These are phyloP conservation scores for Coreius guichenoti DNA, from an alignment of 2,797 vertebrate genomes.

Conservation along the genomic window DNA sequence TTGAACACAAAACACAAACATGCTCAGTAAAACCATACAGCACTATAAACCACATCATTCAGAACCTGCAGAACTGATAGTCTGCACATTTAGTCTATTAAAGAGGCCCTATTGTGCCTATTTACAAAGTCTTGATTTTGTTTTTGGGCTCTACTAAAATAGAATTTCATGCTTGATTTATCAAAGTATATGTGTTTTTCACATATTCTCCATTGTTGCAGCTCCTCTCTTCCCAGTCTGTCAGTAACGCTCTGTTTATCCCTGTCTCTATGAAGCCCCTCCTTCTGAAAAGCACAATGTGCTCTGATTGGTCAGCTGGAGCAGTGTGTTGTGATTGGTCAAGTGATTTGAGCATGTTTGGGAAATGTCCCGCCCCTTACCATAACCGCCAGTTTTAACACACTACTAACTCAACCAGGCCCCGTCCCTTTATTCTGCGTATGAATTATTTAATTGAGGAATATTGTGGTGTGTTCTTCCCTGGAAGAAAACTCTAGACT, in stretches of 20 bases:
- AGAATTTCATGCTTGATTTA: no score
- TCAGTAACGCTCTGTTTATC: no score
- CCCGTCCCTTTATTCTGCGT: accelerated
- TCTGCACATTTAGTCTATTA: not conserved
- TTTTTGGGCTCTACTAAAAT: no score
- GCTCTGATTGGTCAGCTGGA: not conserved
- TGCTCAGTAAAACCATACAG: not conserved
- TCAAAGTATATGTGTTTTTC: no score
- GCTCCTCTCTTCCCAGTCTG: no score
- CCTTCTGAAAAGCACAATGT: not conserved
- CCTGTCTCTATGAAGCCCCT: no score
- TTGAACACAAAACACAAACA: slow-evolving; percentile 62
- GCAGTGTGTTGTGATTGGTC: not conserved
- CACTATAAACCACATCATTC: not conserved
- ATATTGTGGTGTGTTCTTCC: not conserved
- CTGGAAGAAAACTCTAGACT: not conserved
- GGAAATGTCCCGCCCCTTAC: not conserved
- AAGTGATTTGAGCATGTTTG: not conserved
- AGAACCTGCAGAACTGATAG: not conserved
- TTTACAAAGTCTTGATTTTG: no score
- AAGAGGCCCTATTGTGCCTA: not conserved
- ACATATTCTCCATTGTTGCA: no score
- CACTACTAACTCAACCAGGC: not conserved
- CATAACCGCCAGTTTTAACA: not conserved
- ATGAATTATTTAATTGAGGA: not conserved